phyloP scores from a whole-genome alignment of 1,140 invertebrate species.

The honey bee (Apis mellifera) region Amel_HAv3.1 CM009942.2:9146001-9146500 shows the following conservation, averaged over 20 bases:
- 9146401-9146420: neutral
- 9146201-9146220: neutral
- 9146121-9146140: neutral
- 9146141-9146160: neutral
- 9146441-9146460: neutral
- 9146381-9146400: neutral
- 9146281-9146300: neutral
- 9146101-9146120: neutral
- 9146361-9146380: neutral
- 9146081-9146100: no score
- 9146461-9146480: slow-evolving; percentile 38
- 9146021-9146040: neutral
- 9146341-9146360: neutral
- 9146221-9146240: neutral
- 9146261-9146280: neutral
- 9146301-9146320: neutral
- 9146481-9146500: neutral
- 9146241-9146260: neutral
- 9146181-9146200: no score
- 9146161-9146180: neutral
- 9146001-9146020: neutral
- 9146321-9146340: neutral
- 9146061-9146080: neutral
- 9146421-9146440: neutral
- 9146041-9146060: neutral